These are phyloP conservation scores for Sicus ferrugineus DNA, from an alignment of 2,888 invertebrate genomes.

Conservation along the genomic window DNA sequence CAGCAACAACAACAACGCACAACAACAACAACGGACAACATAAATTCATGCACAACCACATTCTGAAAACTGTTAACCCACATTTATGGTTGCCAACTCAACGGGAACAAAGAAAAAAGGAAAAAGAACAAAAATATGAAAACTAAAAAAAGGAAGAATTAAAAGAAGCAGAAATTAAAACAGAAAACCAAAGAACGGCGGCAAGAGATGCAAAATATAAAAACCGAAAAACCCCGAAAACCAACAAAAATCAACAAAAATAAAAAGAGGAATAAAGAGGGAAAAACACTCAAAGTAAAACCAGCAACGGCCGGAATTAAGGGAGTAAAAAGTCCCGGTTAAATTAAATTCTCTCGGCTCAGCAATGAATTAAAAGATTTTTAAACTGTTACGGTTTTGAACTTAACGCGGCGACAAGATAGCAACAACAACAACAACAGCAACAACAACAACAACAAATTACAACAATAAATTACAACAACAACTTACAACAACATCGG, in stretches of 20 bases:
- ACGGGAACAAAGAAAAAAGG: constrained; percentile 24
- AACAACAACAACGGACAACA: neutral
- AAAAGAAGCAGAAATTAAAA: constrained; percentile 26
- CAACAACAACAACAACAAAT: constrained; percentile 23
- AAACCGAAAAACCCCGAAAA: neutral
- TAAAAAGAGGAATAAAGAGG: neutral
- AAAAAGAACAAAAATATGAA: neutral
- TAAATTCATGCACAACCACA: constrained; percentile 2
- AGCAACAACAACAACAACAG: constrained; percentile 24
- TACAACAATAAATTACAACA: constrained; percentile 14
- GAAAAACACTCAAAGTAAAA: neutral
- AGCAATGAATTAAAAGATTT: constrained; percentile 29
- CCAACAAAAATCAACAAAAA: neutral
- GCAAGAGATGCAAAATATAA: neutral
- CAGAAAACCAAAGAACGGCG: neutral
- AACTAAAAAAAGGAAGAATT: neutral
- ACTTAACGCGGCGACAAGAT: no score
- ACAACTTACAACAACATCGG: no score
- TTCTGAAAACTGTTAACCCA: constrained; percentile 16
- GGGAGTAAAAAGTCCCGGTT: neutral
- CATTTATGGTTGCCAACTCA: constrained; percentile 2
- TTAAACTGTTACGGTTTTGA: constrained; percentile 28
- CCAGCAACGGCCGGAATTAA: neutral
- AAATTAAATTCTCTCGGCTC: neutral
- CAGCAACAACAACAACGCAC: neutral